Percentiles rank a stretch among this genome's conserved stretches.
phyloP scores from a whole-genome alignment of 2,888 invertebrate species.

The Deilephila porcellus region DNA sequence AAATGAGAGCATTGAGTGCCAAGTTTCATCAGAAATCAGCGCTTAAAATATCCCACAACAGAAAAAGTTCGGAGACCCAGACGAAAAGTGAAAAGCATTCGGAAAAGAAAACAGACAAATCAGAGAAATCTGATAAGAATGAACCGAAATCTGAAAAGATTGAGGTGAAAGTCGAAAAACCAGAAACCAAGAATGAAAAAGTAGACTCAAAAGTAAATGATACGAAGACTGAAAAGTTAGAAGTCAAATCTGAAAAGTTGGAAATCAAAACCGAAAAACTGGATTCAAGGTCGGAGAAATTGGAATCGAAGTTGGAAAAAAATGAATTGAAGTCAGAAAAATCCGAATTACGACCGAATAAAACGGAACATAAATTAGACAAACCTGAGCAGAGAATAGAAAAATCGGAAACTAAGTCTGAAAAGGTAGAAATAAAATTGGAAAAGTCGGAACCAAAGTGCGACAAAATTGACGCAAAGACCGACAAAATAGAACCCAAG shows the following conservation, averaged over 20 bases:
- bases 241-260: conserved; percentile 34
- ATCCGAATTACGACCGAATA: conserved; percentile 24
- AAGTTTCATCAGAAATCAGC: conserved; percentile 75
- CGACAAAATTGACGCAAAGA: conserved; percentile 45
- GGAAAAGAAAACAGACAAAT: conserved; percentile 63
- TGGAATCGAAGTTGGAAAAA: conserved; percentile 36
- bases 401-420: conserved; percentile 39
- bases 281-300: conserved; percentile 38
- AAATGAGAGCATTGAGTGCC: conserved; percentile 79
- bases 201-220: conserved; percentile 36
- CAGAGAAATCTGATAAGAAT: conserved; percentile 48
- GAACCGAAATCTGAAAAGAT: conserved; percentile 45
- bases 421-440: conserved; percentile 41
- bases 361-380: conserved; percentile 38
- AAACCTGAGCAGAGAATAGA: conserved; percentile 35
- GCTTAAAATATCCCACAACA: conserved; percentile 61
- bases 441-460: conserved; percentile 36
- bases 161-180: conserved; percentile 47
- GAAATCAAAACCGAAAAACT: conserved; percentile 41
- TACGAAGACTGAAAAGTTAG: conserved; percentile 37
- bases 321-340: conserved; percentile 41
- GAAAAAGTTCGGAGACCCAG: conserved; percentile 68
- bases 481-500: conserved; percentile 33
- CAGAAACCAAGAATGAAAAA: conserved; percentile 44
- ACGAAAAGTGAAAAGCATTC: conserved; percentile 55